Conservation (phyloP, 2,797 vertebrate genomes). For the Mus caroli region DNA sequence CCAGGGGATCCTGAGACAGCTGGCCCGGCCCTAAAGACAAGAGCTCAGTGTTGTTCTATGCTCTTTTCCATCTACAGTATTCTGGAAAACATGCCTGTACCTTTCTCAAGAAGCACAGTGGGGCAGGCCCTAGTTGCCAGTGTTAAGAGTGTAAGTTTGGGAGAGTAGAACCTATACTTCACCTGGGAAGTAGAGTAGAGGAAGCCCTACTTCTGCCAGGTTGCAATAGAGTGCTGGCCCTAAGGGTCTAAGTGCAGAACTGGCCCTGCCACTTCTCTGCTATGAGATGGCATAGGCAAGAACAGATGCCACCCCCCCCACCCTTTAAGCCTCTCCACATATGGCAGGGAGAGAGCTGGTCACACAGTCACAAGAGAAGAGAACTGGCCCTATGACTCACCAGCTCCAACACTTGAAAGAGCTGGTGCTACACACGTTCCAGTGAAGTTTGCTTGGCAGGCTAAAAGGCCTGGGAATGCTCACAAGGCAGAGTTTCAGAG, state of each 20-base stretch:
- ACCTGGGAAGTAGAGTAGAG: not conserved
- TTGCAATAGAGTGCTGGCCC: not conserved
- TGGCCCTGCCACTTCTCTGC: not conserved
- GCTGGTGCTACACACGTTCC: too few relatives aligned
- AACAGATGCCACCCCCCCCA: not conserved
- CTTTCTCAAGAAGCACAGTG: not conserved
- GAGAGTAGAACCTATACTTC: not conserved
- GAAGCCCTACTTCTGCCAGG: too few relatives aligned
- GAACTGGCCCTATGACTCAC: not conserved
- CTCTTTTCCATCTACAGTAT: not conserved
- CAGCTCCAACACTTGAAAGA: not conserved
- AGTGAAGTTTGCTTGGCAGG: too few relatives aligned
- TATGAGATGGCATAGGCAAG: not conserved
- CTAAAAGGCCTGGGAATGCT: too few relatives aligned
- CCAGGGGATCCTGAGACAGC: not conserved
- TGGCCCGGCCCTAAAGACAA: not conserved
- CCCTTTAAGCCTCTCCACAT: not conserved
- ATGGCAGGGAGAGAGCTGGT: not conserved
- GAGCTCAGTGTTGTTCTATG: not conserved
- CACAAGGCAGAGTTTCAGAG: too few relatives aligned
- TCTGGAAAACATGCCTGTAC: not conserved
- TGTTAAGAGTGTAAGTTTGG: not conserved
- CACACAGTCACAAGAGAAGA: not conserved
- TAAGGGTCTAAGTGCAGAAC: not conserved
- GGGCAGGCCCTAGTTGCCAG: not conserved